These are phyloP conservation scores for Marcusenius ussheri DNA, from an alignment of 2,113 vertebrate species.

Conservation along the genomic window DNA sequence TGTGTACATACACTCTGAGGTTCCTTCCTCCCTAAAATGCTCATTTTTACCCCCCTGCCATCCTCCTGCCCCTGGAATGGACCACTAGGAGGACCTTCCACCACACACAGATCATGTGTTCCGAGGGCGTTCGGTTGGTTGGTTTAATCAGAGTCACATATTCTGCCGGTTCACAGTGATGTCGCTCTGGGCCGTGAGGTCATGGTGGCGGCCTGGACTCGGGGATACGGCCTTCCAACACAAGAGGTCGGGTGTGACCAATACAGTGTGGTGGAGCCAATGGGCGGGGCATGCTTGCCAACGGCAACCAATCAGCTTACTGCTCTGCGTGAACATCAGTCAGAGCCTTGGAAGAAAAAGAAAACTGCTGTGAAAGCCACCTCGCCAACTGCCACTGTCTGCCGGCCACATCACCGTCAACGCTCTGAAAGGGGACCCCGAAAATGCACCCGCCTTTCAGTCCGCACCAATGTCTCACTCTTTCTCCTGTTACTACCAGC, in stretches of 20 bases:
- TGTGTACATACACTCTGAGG: slow-evolving; percentile 4
- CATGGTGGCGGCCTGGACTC: background rate
- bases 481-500: background rate
- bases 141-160: slow-evolving; percentile 47
- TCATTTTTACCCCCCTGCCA: background rate
- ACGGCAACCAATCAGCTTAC: slow-evolving; percentile 34
- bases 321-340: slow-evolving; percentile 5
- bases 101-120: background rate
- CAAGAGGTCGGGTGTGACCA: background rate
- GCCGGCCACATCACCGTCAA: background rate
- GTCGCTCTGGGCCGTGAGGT: slow-evolving; percentile 22
- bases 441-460: background rate
- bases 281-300: slow-evolving; percentile 6
- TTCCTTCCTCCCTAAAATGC: background rate
- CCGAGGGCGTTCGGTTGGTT: slow-evolving; percentile 31
- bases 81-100: background rate
- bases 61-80: background rate
- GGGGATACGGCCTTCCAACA: slow-evolving; percentile 19
- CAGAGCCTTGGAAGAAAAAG: background rate
- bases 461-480: background rate
- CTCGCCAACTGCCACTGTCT: background rate
- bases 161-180: slow-evolving; percentile 35
- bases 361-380: background rate
- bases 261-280: background rate
- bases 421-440: background rate